Conservation (phyloP, 2,797 vertebrate genomes). For the Harpagifer antarcticus region DNA sequence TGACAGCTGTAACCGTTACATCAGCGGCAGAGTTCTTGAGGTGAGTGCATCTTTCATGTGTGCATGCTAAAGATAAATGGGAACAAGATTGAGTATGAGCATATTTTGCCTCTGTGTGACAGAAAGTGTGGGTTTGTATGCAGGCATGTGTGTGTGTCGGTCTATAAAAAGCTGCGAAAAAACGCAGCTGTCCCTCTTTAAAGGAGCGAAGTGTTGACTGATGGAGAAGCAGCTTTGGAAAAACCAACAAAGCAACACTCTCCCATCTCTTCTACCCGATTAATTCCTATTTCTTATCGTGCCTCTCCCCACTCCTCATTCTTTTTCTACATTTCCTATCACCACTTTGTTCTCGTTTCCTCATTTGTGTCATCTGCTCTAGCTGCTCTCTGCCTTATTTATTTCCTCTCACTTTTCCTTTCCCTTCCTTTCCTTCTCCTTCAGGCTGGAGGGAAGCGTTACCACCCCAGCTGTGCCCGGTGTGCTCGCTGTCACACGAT, state of each 20-base stretch:
- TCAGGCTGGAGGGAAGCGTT: constrained; percentile 96
- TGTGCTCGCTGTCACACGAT: constrained; percentile 97
- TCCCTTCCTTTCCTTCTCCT: neutral
- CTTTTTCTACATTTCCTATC: constrained; percentile 40
- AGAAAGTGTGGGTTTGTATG: neutral
- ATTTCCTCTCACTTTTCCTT: neutral
- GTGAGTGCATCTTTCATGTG: constrained; percentile 77
- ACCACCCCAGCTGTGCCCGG: constrained; percentile 94
- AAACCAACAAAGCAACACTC: constrained; percentile 41
- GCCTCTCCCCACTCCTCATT: constrained; percentile 11
- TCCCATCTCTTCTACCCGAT: constrained; percentile 21
- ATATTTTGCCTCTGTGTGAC: neutral
- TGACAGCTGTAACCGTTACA: constrained; percentile 92
- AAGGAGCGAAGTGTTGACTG: constrained; percentile 52
- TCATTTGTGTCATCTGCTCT: constrained; percentile 28
- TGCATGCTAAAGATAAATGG: constrained; percentile 5
- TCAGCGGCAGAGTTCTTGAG: constrained; percentile 96
- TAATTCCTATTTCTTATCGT: constrained; percentile 29
- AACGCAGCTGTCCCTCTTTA: constrained; percentile 58
- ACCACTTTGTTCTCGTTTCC: constrained; percentile 19
- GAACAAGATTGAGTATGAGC: constrained; percentile 1
- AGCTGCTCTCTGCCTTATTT: constrained; percentile 9
- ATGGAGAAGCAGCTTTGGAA: constrained; percentile 48
- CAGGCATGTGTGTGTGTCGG: neutral
- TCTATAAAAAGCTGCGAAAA: constrained; percentile 54